Base-by-base conservation (phyloP, 2,888 invertebrate species). In the Drosophila atroscutellata region DNA sequence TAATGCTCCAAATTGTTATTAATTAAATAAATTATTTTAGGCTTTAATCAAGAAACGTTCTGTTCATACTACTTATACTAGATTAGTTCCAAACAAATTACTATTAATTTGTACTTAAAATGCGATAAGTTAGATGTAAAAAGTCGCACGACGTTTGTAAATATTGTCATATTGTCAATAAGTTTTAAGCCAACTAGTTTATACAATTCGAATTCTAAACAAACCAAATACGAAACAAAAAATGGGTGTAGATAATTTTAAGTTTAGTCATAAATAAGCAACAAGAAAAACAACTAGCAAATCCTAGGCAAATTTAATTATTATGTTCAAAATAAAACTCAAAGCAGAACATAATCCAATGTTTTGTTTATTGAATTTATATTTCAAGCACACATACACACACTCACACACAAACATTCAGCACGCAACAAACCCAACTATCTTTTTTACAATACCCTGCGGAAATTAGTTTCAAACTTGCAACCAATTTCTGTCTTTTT, bases 71-170 rank as follows among this genome's bases (percentile, higher is more conserved):
- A 65, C 58, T 80, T 67, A 39, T 63, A 77, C 63, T 87, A 84
- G 78, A 66, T 81, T 62, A 81, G 63, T 69, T 81, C 42, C 50
- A 67, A 72, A 72, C 73, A 61, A 78, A 85, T 70, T 68, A 65
- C 60, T 66, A 78, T 76, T 89, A 76, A 90, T 90, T 90, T 86
- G 90, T 90, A 86, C 90, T 90, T 90, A 88, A 87, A 74, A 83
- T 61, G 56, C 71, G 67, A 59, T 84, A 85, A 85, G 89, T 86
- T 88, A 79, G 78, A 51, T 77, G 69, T 77, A 89, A 77, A 67
- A 67, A 71, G 67, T 75, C 75, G 87, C 67, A 72, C 77, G 70
- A 77, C 72, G 56, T 74, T 75, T 86, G 85, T 86, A 86, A 86
- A 86, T 86, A 90, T 77, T 80, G 73, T 73, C 86, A 86, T 85